phyloP scores from a whole-genome alignment of 2,113 vertebrate genomes.

The Ciconia boyciana region DNA sequence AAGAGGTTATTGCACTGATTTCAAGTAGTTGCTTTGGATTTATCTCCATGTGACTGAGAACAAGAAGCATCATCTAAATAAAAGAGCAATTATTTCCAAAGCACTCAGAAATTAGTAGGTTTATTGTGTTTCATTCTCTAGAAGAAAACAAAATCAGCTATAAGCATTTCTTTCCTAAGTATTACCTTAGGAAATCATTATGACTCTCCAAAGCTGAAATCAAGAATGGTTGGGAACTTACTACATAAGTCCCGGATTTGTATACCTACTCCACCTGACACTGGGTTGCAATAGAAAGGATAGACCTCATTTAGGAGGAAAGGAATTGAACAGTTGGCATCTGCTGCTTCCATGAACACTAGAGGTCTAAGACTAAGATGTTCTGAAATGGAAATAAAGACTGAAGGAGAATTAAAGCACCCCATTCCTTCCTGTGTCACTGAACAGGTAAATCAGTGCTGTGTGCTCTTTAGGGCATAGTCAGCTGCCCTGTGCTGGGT shows the following conservation, averaged over 20 bases:
- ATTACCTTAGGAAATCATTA: background rate
- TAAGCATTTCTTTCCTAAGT: background rate
- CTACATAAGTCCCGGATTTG: background rate
- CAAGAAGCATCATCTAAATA: background rate
- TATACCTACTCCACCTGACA: background rate
- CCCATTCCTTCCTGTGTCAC: background rate
- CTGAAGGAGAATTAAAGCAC: background rate
- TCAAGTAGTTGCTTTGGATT: slow-evolving; percentile 26
- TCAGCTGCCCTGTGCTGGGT: background rate
- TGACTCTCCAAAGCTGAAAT: background rate
- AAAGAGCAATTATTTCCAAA: background rate
- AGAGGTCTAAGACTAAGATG: background rate
- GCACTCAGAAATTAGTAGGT: background rate
- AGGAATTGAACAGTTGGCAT: background rate
- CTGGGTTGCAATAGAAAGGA: background rate
- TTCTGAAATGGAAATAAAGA: background rate
- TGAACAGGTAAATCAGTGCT: background rate
- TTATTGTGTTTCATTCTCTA: background rate
- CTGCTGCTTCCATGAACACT: background rate
- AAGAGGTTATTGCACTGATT: background rate
- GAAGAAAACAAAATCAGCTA: background rate
- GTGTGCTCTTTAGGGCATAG: background rate
- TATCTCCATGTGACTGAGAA: background rate
- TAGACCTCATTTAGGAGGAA: background rate
- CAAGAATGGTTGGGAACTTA: background rate